phyloP scores from a whole-genome alignment of 1,140 invertebrate species.

The Megalonaias nervosa region DNA sequence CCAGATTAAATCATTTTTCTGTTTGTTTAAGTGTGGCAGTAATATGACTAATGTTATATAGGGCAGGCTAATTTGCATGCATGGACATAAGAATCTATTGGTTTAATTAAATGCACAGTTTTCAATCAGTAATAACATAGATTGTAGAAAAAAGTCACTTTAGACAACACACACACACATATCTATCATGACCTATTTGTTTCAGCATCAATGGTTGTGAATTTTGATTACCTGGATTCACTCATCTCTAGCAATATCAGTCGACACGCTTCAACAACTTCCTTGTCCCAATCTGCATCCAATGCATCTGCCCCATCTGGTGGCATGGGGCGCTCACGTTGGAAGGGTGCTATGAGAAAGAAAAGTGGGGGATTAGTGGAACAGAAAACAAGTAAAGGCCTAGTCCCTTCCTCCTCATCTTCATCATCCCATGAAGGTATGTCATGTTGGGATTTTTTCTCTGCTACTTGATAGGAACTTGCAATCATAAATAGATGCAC shows the following conservation, averaged over 20 bases:
- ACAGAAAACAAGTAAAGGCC: constrained; percentile 20
- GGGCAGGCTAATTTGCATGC: too few relatives aligned
- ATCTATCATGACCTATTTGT: neutral
- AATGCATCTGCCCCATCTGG: constrained; percentile 34
- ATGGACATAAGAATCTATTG: too few relatives aligned
- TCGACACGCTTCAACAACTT: constrained; percentile 45
- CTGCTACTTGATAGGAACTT: too few relatives aligned
- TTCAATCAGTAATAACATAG: too few relatives aligned
- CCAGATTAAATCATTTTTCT: too few relatives aligned
- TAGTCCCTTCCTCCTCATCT: constrained; percentile 26
- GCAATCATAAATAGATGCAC: too few relatives aligned
- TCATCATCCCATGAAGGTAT: constrained; percentile 34
- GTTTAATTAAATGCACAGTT: too few relatives aligned
- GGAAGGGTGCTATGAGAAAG: neutral
- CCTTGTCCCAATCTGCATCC: constrained; percentile 44
- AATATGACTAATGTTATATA: too few relatives aligned
- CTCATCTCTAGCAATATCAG: constrained; percentile 48
- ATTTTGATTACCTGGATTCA: constrained; percentile 49
- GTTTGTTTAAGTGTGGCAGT: too few relatives aligned
- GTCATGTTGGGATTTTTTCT: too few relatives aligned
- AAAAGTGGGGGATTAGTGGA: constrained; percentile 1
- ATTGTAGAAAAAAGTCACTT: too few relatives aligned
- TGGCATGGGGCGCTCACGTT: neutral
- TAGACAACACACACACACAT: too few relatives aligned
- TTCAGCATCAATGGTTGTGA: constrained; percentile 41